Evolutionary conservation across 2,113 vertebrate species (phyloP), one percentile per base, ranked within the genome.

Genomic region (Lonchura striata): DNA sequence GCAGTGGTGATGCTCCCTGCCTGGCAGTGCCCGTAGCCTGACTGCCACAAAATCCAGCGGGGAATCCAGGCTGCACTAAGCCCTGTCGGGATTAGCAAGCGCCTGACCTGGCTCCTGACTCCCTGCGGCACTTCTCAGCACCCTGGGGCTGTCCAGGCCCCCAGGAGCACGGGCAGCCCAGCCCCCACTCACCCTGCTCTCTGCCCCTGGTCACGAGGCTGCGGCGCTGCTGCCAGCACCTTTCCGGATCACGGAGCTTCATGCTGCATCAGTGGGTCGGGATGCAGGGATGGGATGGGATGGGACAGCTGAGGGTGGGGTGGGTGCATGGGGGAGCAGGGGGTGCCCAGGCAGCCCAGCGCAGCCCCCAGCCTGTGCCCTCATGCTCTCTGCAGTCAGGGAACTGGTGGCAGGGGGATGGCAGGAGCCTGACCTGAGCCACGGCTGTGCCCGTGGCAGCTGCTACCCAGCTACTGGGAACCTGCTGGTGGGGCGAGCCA

Each of bases 401-500:
- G 37, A 64, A 59, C 42, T 71, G 24, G 63, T 37, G 17, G 94
- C 23, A 9, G 15, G 68, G 22, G 97, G 94, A 54, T 97, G 97
- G 94, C 98, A 98, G 28, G 92, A 98, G 19, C 98, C 98, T 3
- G 98, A 98, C 25, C 78, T 63, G 10, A 97, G 88, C 54, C 98
- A 99, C 0, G 97, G 98, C 89, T 99, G 99, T 42, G 94, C 97
- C 6, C 98, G 97, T 0, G 95, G 98, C 97, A 97, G 98, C 98
- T 49, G 99, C 98, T 42, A 99, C 98, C 61, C 99, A 0, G 94
- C 95, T 68, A 90, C 95, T 0, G 92, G 95, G 56, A 96, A 96
- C 72, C 61, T 97, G 56, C 90, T 97, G 63, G 92, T 97, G 98
- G 99, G 98, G n/a, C 93, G 97, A 65, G 96, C 96, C 14, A 46